These are phyloP conservation scores for Mesocentrotus franciscanus DNA, from an alignment of 53 echinoderm and acorn worm genomes.

Conservation along the genomic window DNA sequence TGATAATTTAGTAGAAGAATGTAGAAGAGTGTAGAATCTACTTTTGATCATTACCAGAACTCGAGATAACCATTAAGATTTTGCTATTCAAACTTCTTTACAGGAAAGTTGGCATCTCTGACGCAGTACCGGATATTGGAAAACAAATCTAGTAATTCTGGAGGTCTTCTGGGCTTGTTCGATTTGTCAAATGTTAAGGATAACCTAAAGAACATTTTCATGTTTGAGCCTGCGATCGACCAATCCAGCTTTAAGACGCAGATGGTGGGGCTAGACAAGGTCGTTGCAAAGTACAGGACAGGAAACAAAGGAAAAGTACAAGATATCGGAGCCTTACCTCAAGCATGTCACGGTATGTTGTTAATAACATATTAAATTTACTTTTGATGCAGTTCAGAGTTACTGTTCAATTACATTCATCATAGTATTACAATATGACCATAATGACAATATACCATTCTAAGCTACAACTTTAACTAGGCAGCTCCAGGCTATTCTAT, in stretches of 20 bases:
- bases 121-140: neutral
- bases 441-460: too few relatives aligned
- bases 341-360: neutral
- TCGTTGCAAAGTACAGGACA: neutral
- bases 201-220: conserved; percentile 35
- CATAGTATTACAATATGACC: too few relatives aligned
- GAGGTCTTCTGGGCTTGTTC: neutral
- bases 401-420: too few relatives aligned
- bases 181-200: neutral
- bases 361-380: neutral
- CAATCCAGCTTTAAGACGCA: neutral
- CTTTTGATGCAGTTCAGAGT: too few relatives aligned
- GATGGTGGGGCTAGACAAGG: neutral
- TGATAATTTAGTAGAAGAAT: neutral
- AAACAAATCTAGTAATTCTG: neutral
- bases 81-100: neutral
- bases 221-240: conserved; percentile 4
- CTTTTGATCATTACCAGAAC: neutral
- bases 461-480: too few relatives aligned
- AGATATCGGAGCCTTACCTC: neutral
- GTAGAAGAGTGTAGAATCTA: neutral
- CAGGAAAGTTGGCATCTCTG: conserved; percentile 22
- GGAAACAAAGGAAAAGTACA: neutral
- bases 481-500: too few relatives aligned
- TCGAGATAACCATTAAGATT: neutral